Base-by-base conservation (phyloP, 2,888 invertebrate genomes). In the Spicauda simplicius region DNA sequence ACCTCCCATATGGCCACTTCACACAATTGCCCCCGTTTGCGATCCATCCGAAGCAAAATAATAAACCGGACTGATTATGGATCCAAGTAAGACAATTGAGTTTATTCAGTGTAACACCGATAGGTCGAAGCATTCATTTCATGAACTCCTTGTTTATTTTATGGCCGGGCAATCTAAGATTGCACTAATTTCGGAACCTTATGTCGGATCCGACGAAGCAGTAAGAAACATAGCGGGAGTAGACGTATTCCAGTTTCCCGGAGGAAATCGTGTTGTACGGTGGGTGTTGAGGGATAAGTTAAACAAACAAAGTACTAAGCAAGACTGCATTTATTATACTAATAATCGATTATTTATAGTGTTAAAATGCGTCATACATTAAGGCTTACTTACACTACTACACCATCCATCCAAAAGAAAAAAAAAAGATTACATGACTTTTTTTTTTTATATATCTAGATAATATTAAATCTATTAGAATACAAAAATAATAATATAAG, bases 1-100 rank as follows among this genome's bases (percentile, higher is more conserved):
- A 71, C 69, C 69, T 70, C 71, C 71, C 69, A 71, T 8, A 41
- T 3, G 1, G 45, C 58, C 12, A 58, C 58, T 8, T 58, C 45
- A 14, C 5, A 5, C 14, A 20, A 5, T 6, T 58, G 58, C 19
- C 58, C 58, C 7, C 20, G 20, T 1, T 19, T 20, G 68, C 70
- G 69, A 69, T 69, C 71, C 70, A 45, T 58, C 14, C 20, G 20
- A 45, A 20, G 14, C 2, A 30, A 14, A 7, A 20, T 57, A 2
- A 41, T 0, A 10, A 37, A 11, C 4, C 33, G 37, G 33, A 57
- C 41, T 5, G 57, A 57, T 18, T 41, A 57, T 57, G 52, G 52
- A 11, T 16, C 10, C 7, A 19, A 41, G 10, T 41, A 41, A 3
- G 2, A 5, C 37, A 2, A 7, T 37, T 8, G 2, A 37, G 5